Conservation (phyloP, 2,888 invertebrate genomes). For the Sminthurides aquaticus region DNA sequence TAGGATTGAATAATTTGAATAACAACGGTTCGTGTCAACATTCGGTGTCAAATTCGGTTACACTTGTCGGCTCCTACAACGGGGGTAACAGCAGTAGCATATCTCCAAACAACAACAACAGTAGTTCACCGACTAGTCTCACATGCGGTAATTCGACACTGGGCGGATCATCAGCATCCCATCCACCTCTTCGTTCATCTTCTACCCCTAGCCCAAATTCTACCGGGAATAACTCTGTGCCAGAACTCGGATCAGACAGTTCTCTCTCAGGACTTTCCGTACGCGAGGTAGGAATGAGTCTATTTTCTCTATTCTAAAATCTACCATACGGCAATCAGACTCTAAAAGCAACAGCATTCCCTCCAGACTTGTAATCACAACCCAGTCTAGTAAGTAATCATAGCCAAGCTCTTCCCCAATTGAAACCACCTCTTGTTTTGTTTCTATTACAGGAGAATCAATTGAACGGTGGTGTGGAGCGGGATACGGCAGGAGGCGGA, state of each 20-base stretch:
- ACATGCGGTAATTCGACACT: neutral
- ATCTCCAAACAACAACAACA: conserved; percentile 15
- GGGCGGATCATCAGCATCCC: neutral
- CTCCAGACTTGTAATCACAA: too few species aligned
- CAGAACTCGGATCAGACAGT: neutral
- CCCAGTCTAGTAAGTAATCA: too few species aligned
- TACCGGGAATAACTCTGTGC: neutral
- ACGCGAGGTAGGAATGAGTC: neutral
- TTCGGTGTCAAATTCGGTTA: neutral
- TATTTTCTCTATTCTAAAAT: too few species aligned
- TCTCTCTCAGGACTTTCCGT: neutral
- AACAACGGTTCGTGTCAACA: conserved; percentile 11
- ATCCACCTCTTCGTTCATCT: neutral
- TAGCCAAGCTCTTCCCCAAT: too few species aligned
- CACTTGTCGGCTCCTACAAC: neutral
- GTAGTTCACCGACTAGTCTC: neutral
- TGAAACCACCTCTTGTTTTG: too few species aligned
- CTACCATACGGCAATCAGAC: too few species aligned
- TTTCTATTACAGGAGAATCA: neutral
- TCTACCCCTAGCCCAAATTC: neutral
- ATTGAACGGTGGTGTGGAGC: neutral
- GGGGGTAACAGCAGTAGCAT: conserved; percentile 9
- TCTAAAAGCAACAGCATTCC: too few species aligned
- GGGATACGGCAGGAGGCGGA: too few species aligned
- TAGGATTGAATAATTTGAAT: conserved; percentile 20